A percentile compares a stretch with the other conserved stretches of the same genome.
phyloP scores from a whole-genome alignment of 2,113 vertebrate species.

The Otolemur garnettii region DNA sequence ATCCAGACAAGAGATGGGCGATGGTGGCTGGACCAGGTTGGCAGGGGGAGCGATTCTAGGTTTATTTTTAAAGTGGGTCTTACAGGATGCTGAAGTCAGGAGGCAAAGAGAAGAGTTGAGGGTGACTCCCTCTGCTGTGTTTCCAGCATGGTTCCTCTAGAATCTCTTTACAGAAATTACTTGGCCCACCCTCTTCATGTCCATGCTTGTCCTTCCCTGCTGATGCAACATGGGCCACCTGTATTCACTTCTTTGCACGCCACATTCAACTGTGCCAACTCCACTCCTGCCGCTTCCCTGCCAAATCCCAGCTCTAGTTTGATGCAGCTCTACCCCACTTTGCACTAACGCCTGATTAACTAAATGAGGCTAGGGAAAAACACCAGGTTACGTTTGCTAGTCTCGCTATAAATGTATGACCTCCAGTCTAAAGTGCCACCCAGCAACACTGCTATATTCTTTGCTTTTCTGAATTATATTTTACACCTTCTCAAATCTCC shows the following conservation, averaged over 20 bases:
- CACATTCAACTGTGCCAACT: background rate
- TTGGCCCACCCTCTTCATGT: background rate
- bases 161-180: background rate
- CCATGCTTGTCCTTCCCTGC: background rate
- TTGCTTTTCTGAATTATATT: background rate
- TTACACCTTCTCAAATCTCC: background rate
- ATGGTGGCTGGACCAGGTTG: background rate
- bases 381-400: background rate
- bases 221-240: accelerated
- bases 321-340: background rate
- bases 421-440: background rate
- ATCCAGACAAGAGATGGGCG: background rate
- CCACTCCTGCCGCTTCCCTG: background rate
- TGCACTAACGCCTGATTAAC: background rate
- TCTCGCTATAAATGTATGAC: no score
- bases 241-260: background rate
- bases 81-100: background rate
- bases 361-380: background rate
- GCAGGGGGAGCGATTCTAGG: no score
- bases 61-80: background rate
- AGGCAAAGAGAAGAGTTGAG: background rate
- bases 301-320: background rate
- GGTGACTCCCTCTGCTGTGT: background rate
- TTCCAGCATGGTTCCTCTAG: background rate
- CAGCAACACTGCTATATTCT: background rate